These are phyloP conservation scores for Orchestia grillus DNA, from an alignment of 1,140 invertebrate species.

Conservation along the genomic window DNA sequence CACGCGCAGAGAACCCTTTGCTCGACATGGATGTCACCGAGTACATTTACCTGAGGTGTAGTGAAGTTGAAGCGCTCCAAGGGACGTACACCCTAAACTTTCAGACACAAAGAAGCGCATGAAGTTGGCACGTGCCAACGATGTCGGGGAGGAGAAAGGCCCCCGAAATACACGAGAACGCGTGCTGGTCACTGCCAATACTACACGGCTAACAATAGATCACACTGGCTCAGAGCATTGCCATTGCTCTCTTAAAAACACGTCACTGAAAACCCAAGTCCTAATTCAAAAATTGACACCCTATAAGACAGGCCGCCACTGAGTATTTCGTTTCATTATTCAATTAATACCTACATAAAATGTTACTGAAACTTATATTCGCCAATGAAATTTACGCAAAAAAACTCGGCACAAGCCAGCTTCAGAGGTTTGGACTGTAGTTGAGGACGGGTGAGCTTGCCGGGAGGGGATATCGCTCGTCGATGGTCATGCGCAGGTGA, in stretches of 20 bases:
- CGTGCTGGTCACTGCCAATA: neutral
- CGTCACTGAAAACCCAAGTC: neutral
- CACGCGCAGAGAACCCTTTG: too few species aligned
- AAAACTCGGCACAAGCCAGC: too few species aligned
- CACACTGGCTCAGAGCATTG: neutral
- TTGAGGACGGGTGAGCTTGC: too few species aligned
- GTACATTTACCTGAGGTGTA: neutral
- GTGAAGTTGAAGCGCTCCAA: too few species aligned
- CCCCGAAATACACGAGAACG: neutral
- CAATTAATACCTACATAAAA: too few species aligned
- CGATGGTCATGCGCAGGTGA: too few species aligned
- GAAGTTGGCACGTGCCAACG: neutral
- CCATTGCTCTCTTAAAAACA: neutral
- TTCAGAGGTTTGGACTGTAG: too few species aligned
- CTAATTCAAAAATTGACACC: neutral
- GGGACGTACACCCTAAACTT: too few species aligned
- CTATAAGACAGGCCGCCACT: neutral
- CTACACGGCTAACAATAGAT: neutral
- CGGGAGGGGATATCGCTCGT: too few species aligned
- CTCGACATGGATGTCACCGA: too few species aligned
- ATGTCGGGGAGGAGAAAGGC: neutral
- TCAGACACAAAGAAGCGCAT: neutral
- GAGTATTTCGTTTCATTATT: neutral
- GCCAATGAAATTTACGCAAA: too few species aligned
- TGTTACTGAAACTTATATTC: too few species aligned